A percentile compares a stretch with the other conserved stretches of the same genome.
Evolutionary conservation across 2,888 invertebrate genomes (phyloP).

Genomic region (Hedychridium roseum): DNA sequence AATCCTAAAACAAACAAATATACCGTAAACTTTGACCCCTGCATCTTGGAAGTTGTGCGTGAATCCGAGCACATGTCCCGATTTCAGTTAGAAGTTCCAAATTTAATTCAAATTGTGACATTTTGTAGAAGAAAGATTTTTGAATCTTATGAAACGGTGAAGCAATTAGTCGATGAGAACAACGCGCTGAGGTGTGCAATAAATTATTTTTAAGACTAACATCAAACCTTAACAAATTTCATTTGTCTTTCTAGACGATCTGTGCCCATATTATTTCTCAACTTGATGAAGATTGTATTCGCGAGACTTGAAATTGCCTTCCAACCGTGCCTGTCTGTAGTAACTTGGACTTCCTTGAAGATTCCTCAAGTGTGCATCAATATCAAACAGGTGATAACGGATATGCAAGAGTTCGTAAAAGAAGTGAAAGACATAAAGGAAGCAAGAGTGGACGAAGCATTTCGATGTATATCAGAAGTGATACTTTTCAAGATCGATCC

Average conservation of each 20-base stretch:
- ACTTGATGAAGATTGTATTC: conserved; percentile 74
- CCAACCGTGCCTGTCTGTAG: conserved; percentile 77
- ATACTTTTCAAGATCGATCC: conserved; percentile 72
- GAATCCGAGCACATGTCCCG: conserved; percentile 86
- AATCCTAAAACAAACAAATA: conserved; percentile 74
- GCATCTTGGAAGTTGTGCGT: conserved; percentile 75
- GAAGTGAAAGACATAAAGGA: conserved; percentile 80
- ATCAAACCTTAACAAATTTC: not conserved
- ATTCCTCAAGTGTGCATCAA: conserved; percentile 71
- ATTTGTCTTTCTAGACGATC: conserved; percentile 42
- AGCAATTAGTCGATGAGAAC: conserved; percentile 71
- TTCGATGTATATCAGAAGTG: conserved; percentile 71
- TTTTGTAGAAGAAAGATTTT: conserved; percentile 77
- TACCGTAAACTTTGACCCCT: conserved; percentile 77
- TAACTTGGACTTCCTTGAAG: conserved; percentile 85
- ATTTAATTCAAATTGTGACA: conserved; percentile 77
- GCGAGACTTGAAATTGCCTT: conserved; percentile 76
- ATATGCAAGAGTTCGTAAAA: conserved; percentile 74
- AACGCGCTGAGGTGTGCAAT: conserved; percentile 59
- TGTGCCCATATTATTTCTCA: conserved; percentile 75
- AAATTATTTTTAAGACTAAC: not conserved
- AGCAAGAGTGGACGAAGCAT: conserved; percentile 75
- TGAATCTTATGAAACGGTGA: conserved; percentile 70
- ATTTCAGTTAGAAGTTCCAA: conserved; percentile 77
- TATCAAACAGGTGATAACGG: conserved; percentile 68